Percentiles rank a stretch among this genome's conserved stretches.
These are phyloP conservation scores for Tiliacea aurago DNA, from an alignment of 2,888 invertebrate species.

Conservation along the genomic window DNA sequence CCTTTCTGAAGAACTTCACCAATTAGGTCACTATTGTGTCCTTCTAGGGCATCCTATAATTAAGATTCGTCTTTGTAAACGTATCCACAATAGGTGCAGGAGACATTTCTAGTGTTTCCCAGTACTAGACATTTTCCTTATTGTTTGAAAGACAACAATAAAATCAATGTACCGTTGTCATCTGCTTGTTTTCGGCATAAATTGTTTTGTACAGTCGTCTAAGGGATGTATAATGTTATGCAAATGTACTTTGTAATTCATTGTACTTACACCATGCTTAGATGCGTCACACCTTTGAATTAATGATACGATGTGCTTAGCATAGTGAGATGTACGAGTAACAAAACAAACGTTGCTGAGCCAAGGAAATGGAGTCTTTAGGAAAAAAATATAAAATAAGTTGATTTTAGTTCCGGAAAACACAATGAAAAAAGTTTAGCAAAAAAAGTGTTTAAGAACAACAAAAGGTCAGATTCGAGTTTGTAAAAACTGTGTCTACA, in stretches of 20 bases:
- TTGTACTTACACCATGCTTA: neutral
- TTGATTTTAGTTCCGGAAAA: neutral
- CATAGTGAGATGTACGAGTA: neutral
- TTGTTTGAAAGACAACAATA: neutral
- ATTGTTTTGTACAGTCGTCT: neutral
- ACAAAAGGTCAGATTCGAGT: neutral
- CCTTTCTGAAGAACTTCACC: too few relatives aligned
- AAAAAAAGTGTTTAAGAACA: neutral
- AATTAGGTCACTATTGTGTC: too few relatives aligned
- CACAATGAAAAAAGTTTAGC: neutral
- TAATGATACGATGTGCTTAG: neutral
- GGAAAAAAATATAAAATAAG: neutral
- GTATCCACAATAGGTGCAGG: neutral
- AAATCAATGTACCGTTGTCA: neutral
- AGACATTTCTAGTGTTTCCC: neutral
- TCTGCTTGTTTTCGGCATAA: neutral
- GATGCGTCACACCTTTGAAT: neutral
- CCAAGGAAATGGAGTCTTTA: neutral
- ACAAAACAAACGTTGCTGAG: neutral
- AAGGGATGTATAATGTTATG: slow-evolving; percentile 16
- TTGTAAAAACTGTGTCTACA: neutral
- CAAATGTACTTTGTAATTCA: slow-evolving; percentile 20
- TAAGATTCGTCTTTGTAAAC: neutral
- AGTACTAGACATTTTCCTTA: neutral
- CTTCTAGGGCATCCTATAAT: too few relatives aligned